Conservation (phyloP, 2,113 vertebrate species). For the Pedionomus torquatus region DNA sequence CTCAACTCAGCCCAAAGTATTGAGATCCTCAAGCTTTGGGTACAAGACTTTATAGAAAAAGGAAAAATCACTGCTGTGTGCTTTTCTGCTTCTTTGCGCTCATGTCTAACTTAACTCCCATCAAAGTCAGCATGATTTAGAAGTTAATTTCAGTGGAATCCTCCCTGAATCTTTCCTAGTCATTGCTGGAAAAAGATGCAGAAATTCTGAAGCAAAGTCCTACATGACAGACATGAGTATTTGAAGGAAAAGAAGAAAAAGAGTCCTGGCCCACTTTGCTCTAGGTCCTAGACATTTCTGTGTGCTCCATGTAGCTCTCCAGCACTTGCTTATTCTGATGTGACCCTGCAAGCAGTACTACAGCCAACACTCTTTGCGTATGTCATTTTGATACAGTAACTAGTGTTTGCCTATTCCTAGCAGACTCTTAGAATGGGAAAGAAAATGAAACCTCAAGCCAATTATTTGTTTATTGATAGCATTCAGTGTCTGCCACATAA, state of each 20-base stretch:
- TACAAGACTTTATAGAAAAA: neutral
- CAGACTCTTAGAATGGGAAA: neutral
- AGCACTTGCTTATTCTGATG: neutral
- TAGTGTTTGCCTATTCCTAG: neutral
- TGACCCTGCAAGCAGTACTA: neutral
- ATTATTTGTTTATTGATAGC: neutral
- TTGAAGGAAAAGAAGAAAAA: neutral
- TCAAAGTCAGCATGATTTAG: neutral
- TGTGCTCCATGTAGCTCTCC: too few relatives aligned
- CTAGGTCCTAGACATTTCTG: neutral
- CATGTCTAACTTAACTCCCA: neutral
- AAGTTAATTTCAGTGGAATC: neutral
- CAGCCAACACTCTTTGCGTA: neutral
- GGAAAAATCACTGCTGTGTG: fast-evolving
- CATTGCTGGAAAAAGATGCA: neutral
- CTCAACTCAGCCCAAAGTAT: neutral
- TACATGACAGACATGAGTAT: neutral
- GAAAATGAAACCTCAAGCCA: neutral
- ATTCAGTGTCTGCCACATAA: neutral
- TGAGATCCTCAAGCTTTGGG: neutral
- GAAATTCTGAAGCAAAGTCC: neutral
- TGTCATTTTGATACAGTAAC: neutral
- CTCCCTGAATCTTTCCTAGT: neutral
- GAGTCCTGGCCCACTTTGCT: neutral
- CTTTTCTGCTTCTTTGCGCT: neutral